Evolutionary conservation across 92 coral and sea anemone species (phyloP), one percentile per base, ranked within the genome.

Genomic region (Porites cylindrica): DNA sequence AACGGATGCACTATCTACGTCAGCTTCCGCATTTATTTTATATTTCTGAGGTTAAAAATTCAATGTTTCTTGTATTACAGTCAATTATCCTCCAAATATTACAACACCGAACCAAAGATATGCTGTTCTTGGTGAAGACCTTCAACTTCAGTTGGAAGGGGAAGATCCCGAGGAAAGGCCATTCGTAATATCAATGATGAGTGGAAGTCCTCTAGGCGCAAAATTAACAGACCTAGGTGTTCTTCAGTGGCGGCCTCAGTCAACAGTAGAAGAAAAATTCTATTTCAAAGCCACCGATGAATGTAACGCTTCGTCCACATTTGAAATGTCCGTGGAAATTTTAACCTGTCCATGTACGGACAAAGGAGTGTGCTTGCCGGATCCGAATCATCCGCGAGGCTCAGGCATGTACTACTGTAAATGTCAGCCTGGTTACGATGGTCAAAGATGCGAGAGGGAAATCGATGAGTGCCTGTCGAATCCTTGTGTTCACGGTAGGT

Each of bases 91-190:
- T 19, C 93, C 93, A 6, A 74, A 78, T 7, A 73, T 91, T 14
- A 83, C 78, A 11, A 58, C 85, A 6, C 83, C 72, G 32, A 58
- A 51, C 11, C 19, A 60, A 13, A 82, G 89, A 52, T 85, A 59
- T 11, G 88, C 85, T 10, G 58, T 90, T 24, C 38, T 29, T 13
- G 88, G 88, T 11, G 93, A 86, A 66, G 64, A 81, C 14, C 86
- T 90, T 14, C 81, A 60, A 17, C 23, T 90, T 0, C 93, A 80
- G 38, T 11, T 94, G 10, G 77, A 88, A 26, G 97, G 91, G 51
- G 84, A 80, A 68, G 97, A 94, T 60, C 97, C 97, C 0, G 97
- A 94, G 10, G 68, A 78, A 64, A 85, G 91, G 24, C 94, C 90
- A 26, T 62, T 91, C 61, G 78, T 47, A 21, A 76, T 80, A 64